Percentiles rank a stretch among this genome's conserved stretches.
Conservation (phyloP, 2,888 invertebrate genomes). For the Meteorus cinctellus region DNA sequence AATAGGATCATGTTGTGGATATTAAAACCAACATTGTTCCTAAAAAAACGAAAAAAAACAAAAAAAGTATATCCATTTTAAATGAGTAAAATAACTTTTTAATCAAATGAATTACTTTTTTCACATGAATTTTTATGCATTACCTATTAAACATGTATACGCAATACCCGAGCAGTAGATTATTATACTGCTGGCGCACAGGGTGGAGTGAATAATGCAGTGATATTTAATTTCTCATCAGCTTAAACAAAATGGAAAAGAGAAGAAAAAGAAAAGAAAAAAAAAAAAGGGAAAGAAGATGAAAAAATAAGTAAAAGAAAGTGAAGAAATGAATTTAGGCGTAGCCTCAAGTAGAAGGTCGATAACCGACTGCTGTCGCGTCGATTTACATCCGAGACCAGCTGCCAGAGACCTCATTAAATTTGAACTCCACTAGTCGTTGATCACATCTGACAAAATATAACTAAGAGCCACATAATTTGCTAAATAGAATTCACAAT, state of each 20-base stretch:
- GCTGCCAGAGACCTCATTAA: conserved; percentile 35
- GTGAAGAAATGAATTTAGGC: conserved; percentile 4
- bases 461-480: conserved; percentile 27
- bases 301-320: not conserved
- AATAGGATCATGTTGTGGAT: not conserved
- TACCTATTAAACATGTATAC: not conserved
- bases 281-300: not conserved
- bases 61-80: not conserved
- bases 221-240: not conserved
- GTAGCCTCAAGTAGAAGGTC: conserved; percentile 16
- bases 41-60: not conserved
- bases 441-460: conserved; percentile 34
- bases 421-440: conserved; percentile 18
- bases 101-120: not conserved
- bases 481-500: not conserved
- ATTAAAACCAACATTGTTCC: too few species aligned
- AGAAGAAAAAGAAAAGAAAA: not conserved
- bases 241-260: not conserved
- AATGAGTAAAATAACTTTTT: not conserved
- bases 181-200: not conserved
- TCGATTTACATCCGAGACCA: conserved; percentile 18
- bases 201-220: not conserved
- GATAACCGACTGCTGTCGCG: conserved; percentile 22
- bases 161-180: not conserved
- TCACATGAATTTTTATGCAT: conserved; percentile 4